Base-by-base conservation (phyloP, 2,888 invertebrate genomes). In the Argyra leucocephala region DNA sequence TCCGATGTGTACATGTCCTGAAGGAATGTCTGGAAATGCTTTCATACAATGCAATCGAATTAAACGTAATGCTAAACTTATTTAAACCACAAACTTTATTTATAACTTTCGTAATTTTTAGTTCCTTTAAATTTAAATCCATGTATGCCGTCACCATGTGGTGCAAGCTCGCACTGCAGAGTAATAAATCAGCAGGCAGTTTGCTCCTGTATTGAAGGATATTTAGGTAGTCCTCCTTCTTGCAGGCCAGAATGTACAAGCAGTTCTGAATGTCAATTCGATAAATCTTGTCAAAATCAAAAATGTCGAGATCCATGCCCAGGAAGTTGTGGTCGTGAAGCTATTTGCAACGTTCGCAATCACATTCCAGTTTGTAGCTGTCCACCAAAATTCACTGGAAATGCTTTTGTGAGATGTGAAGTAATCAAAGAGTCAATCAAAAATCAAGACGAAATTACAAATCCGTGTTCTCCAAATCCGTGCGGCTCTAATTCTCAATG, bases 291-390 rank as follows among this genome's bases (percentile, higher is more conserved):
- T 73, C 85, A 84, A 64, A 91, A 90, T 74, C 87, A 88, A 75
- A 89, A 89, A 80, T 93, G 93, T 75, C 81, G 85, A 36, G 86
- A 91, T 76, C 91, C 92, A n/a, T 92, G 92, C 73, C 85, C 85
- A 65, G 90, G 90, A 71, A 85, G 89, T n/a, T 92, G 92, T 74
- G 92, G 92, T 23, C 81, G 89, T 31, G 82, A 82, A 69, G 89
- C 91, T 3, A 82, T 83, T 70, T 92, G 92, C 74, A 85, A 87
- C 78, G 88, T 91, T 31, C 85, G 90, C 63, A 89, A 88, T 76
- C 89, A 92, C 73, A 90, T 87, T 77, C 91, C 91, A 5, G 88
- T 89, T 75, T 91, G 91, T 76, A 86, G 85, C 64, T 91, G 91
- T 71, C 86, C 86, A 31, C 72, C 80, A 24, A 81, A 84, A 63